Conservation (phyloP, 1,140 invertebrate genomes). For the Lineus longissimus region DNA sequence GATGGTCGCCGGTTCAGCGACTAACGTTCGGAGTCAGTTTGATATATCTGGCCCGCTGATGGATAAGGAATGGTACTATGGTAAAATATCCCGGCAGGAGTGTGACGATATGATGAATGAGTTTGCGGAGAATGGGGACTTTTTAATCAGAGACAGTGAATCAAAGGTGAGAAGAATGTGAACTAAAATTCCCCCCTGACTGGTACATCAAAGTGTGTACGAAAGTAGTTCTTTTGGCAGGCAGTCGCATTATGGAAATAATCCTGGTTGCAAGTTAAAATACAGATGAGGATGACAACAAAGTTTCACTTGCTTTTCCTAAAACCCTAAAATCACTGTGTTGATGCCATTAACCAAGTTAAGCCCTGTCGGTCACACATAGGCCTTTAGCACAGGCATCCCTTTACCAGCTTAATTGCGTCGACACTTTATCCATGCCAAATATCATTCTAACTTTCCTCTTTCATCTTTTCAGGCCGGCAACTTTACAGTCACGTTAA, state of each 20-base stretch:
- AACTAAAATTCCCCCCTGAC: no score
- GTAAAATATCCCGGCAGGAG: constrained; percentile 86
- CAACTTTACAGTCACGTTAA: constrained; percentile 96
- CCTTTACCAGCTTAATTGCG: neutral
- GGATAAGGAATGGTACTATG: constrained; percentile 83
- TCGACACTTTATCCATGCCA: neutral
- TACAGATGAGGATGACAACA: no score
- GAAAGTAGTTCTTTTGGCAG: no score
- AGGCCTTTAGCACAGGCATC: neutral
- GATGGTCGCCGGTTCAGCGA: constrained; percentile 6
- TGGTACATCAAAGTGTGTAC: no score
- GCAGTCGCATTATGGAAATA: no score
- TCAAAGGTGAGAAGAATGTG: constrained; percentile 78
- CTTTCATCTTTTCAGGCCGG: constrained; percentile 71
- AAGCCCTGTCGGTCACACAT: neutral
- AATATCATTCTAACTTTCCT: constrained; percentile 14
- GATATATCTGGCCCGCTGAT: constrained; percentile 43
- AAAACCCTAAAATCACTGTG: no score
- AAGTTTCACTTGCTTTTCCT: no score
- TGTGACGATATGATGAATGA: constrained; percentile 92
- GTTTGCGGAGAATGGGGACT: constrained; percentile 94
- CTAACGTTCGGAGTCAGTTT: constrained; percentile 33
- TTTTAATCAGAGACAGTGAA: constrained; percentile 96
- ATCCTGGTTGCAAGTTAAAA: no score
- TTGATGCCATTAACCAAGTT: constrained; percentile 3